phyloP scores from a whole-genome alignment of 2,888 invertebrate species.

The Cremastinae sp. region DNA sequence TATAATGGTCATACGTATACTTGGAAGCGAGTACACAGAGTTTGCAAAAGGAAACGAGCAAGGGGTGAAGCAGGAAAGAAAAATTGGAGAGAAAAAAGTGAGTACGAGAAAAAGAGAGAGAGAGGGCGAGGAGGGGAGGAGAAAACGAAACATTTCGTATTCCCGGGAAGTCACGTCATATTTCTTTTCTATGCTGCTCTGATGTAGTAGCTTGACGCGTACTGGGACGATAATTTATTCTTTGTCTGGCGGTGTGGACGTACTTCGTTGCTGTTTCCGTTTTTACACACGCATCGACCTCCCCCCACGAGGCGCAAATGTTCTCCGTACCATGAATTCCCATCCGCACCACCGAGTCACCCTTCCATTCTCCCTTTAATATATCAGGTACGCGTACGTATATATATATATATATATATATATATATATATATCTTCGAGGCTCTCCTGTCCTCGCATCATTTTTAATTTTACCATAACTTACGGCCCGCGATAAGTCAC shows the following conservation, averaged over 20 bases:
- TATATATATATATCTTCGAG: constrained; percentile 13
- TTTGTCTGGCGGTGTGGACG: constrained; percentile 60
- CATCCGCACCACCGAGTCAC: constrained; percentile 55
- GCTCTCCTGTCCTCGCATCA: constrained; percentile 6
- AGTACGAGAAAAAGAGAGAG: too few relatives aligned
- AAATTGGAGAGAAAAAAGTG: too few relatives aligned
- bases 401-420: constrained; percentile 6
- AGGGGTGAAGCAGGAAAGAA: constrained; percentile 4
- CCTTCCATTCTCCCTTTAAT: not conserved
- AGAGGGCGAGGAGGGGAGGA: too few relatives aligned
- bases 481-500: constrained; percentile 19
- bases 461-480: constrained; percentile 39
- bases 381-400: constrained; percentile 18
- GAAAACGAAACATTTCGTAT: constrained; percentile 61
- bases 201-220: constrained; percentile 51
- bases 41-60: constrained; percentile 33
- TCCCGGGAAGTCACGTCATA: constrained; percentile 66
- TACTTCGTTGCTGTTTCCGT: constrained; percentile 39
- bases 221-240: constrained; percentile 64
- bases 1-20: constrained; percentile 54
- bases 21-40: constrained; percentile 17
- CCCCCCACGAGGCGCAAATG: not conserved
- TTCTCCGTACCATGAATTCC: constrained; percentile 59
- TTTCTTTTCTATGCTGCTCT: constrained; percentile 59
- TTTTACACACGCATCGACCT: not conserved